phyloP scores from a whole-genome alignment of 2,888 invertebrate species.

The Heliconius erato region DNA sequence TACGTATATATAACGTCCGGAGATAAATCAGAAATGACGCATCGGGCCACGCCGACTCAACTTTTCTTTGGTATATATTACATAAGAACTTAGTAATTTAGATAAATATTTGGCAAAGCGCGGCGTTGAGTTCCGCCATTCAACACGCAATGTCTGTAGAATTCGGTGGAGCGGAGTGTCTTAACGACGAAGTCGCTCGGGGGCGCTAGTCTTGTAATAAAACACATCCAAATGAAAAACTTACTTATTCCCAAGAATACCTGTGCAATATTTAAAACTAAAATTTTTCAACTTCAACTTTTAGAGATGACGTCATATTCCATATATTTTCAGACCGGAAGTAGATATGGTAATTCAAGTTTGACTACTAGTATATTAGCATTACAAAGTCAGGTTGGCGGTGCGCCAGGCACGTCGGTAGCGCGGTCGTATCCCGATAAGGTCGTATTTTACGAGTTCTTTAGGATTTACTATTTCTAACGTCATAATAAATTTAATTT shows the following conservation, averaged over 20 bases:
- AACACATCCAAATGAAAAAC: background rate
- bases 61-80: too few relatives aligned
- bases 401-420: conserved; percentile 12
- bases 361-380: conserved; percentile 27
- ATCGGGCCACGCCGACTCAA: too few relatives aligned
- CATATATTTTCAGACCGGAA: conserved; percentile 13
- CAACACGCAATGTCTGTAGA: too few relatives aligned
- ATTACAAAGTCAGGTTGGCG: conserved; percentile 26
- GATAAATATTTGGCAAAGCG: too few relatives aligned
- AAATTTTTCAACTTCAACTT: conserved; percentile 7
- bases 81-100: too few relatives aligned
- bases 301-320: conserved; percentile 21
- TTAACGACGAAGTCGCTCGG: too few relatives aligned
- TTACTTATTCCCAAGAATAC: background rate
- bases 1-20: too few relatives aligned
- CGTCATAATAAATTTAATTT: background rate
- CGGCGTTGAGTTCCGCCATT: too few relatives aligned
- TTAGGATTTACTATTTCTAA: conserved; percentile 22
- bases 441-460: background rate
- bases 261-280: background rate
- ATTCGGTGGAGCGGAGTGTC: too few relatives aligned
- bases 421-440: conserved; percentile 10
- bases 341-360: conserved; percentile 28
- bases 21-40: too few relatives aligned
- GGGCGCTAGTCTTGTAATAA: too few relatives aligned